Evolutionary conservation across 2,888 invertebrate genomes (phyloP).

Genomic region (Conistra vaccinii): DNA sequence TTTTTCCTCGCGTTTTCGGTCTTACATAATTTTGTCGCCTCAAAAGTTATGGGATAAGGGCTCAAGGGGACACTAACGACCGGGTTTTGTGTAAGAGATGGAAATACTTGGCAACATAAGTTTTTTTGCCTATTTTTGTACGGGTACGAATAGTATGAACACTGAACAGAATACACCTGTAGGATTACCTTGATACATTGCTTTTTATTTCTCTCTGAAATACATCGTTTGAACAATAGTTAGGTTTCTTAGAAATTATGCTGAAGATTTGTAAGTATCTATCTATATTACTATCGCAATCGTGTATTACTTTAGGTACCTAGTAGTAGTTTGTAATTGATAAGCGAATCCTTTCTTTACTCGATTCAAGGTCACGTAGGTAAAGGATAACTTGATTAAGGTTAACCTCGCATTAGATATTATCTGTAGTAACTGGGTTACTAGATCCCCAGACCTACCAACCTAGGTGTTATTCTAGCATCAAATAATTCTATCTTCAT

Average conservation of each 20-base stretch:
- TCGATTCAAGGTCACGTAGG: neutral
- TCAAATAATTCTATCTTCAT: constrained; percentile 26
- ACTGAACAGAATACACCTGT: constrained; percentile 51
- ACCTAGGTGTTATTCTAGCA: neutral
- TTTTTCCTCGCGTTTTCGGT: constrained; percentile 42
- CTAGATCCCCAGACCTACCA: constrained; percentile 6
- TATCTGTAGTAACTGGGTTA: constrained; percentile 16
- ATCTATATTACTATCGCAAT: constrained; percentile 7
- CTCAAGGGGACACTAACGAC: constrained; percentile 57
- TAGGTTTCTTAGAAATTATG: neutral
- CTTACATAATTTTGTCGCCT: constrained; percentile 59
- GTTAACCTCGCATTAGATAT: neutral
- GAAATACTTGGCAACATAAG: constrained; percentile 50
- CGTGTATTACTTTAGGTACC: too few relatives aligned
- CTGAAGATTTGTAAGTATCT: neutral
- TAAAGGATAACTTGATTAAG: constrained; percentile 22
- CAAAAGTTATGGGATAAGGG: constrained; percentile 57
- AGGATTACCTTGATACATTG: constrained; percentile 37
- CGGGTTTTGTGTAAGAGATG: constrained; percentile 58
- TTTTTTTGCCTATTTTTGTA: constrained; percentile 36
- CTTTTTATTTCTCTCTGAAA: constrained; percentile 39
- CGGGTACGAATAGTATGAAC: constrained; percentile 27
- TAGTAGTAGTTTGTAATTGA: too few relatives aligned
- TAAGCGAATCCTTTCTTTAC: neutral
- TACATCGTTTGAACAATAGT: constrained; percentile 1